A percentile compares a stretch with the other conserved stretches of the same genome.
Evolutionary conservation across 2,797 vertebrate species (phyloP).

Genomic region (Gymnoscopelus microlampas): DNA sequence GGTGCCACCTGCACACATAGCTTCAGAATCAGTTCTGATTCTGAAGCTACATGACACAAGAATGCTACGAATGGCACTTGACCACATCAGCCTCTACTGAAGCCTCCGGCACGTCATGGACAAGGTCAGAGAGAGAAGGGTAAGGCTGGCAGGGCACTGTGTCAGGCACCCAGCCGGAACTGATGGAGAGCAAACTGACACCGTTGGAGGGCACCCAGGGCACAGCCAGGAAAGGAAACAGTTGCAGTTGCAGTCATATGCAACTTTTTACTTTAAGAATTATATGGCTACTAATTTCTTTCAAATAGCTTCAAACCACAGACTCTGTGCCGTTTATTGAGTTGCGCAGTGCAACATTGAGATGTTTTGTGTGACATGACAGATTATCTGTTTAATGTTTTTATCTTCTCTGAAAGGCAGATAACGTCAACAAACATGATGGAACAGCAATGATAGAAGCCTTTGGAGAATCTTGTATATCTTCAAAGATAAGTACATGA

Average conservation of each 20-base stretch:
- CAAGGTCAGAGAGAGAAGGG: no score
- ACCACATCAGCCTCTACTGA: no score
- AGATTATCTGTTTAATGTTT: slow-evolving; percentile 22
- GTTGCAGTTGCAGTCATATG: not conserved
- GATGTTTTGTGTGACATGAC: slow-evolving; percentile 21
- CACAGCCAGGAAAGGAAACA: no score
- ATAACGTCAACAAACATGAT: slow-evolving; percentile 23
- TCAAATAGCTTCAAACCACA: slow-evolving; percentile 10
- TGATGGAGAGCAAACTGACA: no score
- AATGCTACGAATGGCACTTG: no score
- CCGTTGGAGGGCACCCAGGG: no score
- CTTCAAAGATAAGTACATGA: slow-evolving; percentile 22
- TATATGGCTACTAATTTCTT: not conserved
- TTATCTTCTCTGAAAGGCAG: slow-evolving; percentile 25
- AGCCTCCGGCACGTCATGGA: no score
- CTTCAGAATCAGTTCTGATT: no score
- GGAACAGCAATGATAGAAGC: slow-evolving; percentile 14
- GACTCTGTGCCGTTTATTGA: slow-evolving; percentile 10
- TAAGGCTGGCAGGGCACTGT: no score
- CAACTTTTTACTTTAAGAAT: not conserved
- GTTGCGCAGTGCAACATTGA: slow-evolving; percentile 14
- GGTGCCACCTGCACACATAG: no score
- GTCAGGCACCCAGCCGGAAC: no score
- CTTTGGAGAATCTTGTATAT: slow-evolving; percentile 1
- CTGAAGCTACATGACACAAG: no score